These are phyloP conservation scores for Anser brachyrhynchus DNA, from an alignment of 2,113 vertebrate species.

Conservation along the genomic window DNA sequence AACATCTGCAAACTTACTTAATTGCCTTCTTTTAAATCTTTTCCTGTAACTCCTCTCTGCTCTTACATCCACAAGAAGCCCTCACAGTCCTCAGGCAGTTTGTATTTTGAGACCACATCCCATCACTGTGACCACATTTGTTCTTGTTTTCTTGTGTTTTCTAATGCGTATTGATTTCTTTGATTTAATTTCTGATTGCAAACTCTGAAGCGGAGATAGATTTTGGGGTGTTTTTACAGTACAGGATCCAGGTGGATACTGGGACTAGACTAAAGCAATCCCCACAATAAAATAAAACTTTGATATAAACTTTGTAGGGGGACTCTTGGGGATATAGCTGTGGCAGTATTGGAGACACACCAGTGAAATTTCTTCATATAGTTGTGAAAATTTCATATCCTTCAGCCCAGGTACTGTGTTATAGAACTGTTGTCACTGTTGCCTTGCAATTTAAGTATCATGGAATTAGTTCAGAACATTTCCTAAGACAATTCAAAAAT, in stretches of 20 bases:
- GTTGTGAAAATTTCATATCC: neutral
- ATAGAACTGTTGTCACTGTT: neutral
- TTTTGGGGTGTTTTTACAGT: neutral
- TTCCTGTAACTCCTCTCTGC: neutral
- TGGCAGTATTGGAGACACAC: neutral
- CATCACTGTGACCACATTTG: neutral
- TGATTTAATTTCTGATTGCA: neutral
- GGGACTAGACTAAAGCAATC: neutral
- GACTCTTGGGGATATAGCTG: neutral
- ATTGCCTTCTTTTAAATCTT: neutral
- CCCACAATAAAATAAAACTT: neutral
- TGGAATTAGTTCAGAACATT: neutral
- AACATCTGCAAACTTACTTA: neutral
- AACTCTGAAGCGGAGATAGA: neutral
- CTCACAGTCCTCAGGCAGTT: fast-evolving
- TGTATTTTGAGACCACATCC: neutral
- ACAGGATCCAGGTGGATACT: neutral
- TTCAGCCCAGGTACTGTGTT: neutral
- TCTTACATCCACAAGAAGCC: neutral
- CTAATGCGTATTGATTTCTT: neutral
- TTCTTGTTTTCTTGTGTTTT: neutral
- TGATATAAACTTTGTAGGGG: fast-evolving
- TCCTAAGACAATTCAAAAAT: neutral
- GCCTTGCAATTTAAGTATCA: neutral
- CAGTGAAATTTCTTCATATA: neutral